These are phyloP conservation scores for Vanacampus margaritifer DNA, from an alignment of 2,113 vertebrate species.

Conservation along the genomic window DNA sequence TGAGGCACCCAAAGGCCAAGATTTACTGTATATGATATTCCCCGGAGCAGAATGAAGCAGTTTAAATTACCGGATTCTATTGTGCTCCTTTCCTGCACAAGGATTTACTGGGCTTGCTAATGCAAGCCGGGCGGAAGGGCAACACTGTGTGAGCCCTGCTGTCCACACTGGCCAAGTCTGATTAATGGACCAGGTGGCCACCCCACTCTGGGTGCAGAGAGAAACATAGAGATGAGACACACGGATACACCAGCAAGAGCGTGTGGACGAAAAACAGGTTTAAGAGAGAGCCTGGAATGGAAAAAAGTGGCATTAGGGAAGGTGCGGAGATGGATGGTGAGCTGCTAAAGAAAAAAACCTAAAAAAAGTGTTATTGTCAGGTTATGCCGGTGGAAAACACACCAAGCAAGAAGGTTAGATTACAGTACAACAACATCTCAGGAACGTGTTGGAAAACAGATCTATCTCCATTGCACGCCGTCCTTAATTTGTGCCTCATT, in stretches of 20 bases:
- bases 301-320: slow-evolving; percentile 7
- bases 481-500: neutral
- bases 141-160: slow-evolving; percentile 47
- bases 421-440: slow-evolving; percentile 1
- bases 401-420: neutral
- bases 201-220: slow-evolving; percentile 46
- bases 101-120: slow-evolving; percentile 52
- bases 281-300: slow-evolving; percentile 24
- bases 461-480: slow-evolving; percentile 1
- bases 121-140: slow-evolving; percentile 47
- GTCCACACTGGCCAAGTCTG: slow-evolving; percentile 49
- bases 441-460: slow-evolving; percentile 13
- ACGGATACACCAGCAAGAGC: slow-evolving; percentile 36
- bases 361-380: neutral
- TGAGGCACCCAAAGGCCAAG: neutral
- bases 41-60: neutral
- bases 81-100: slow-evolving; percentile 16
- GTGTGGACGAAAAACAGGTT: slow-evolving; percentile 16
- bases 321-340: neutral
- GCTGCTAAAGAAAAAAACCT: neutral
- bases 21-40: neutral
- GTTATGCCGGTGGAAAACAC: slow-evolving; percentile 7
- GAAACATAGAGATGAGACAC: slow-evolving; percentile 43
- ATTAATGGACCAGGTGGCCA: slow-evolving; percentile 72
- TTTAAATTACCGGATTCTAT: neutral